Evolutionary conservation across 2,797 vertebrate genomes (phyloP).

Genomic region (Amblyraja radiata): DNA sequence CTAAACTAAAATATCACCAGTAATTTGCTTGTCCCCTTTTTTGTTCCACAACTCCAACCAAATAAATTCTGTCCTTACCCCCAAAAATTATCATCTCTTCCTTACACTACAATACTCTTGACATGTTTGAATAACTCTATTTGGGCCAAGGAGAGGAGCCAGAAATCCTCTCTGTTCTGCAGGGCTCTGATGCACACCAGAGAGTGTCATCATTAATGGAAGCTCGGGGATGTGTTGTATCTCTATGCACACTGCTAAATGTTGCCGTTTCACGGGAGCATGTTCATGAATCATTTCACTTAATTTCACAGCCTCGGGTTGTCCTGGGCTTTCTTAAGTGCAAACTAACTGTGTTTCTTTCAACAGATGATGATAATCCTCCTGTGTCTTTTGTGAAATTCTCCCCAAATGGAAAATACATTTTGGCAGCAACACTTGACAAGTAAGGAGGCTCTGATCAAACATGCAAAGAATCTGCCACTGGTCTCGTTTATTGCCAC

Average conservation of each 20-base stretch:
- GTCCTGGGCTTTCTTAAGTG: neutral
- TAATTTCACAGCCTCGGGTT: neutral
- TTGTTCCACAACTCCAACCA: too few species aligned
- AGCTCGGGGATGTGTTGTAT: neutral
- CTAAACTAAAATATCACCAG: too few species aligned
- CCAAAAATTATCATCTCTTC: too few species aligned
- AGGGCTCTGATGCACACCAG: neutral
- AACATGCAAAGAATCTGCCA: too few species aligned
- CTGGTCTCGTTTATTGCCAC: too few species aligned
- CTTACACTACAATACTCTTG: too few species aligned
- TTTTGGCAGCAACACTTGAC: slow-evolving; percentile 92
- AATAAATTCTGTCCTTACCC: too few species aligned
- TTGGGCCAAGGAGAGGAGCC: neutral
- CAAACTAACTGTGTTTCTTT: neutral
- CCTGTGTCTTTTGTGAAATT: slow-evolving; percentile 98
- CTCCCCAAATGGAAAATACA: slow-evolving; percentile 97
- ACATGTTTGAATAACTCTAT: neutral
- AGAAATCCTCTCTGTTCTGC: neutral
- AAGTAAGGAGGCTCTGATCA: slow-evolving; percentile 67
- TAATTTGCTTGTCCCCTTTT: too few species aligned
- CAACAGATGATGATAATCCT: slow-evolving; percentile 90
- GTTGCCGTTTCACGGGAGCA: neutral
- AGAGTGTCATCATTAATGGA: too few species aligned
- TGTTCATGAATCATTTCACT: neutral
- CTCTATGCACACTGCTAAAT: neutral